phyloP scores from a whole-genome alignment of 2,113 vertebrate genomes.

The Scartelaos histophorus region DNA sequence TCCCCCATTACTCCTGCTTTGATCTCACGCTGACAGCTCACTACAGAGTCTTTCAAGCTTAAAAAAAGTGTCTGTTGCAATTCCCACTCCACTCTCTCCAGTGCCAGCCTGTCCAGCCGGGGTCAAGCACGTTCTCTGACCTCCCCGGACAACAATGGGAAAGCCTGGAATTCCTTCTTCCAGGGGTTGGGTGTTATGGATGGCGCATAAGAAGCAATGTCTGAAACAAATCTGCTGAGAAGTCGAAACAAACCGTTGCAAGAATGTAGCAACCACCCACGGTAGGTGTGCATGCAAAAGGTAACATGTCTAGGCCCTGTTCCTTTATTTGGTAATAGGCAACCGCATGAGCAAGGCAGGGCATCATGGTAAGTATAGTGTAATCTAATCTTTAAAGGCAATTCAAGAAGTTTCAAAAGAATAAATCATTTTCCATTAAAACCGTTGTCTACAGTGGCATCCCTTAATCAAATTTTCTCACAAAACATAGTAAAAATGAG shows the following conservation, averaged over 20 bases:
- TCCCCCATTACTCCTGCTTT: constrained; percentile 33
- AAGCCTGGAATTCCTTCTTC: constrained; percentile 34
- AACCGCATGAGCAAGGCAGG: constrained; percentile 29
- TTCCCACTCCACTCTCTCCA: constrained; percentile 33
- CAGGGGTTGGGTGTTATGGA: constrained; percentile 37
- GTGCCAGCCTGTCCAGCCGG: constrained; percentile 39
- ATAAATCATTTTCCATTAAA: not conserved
- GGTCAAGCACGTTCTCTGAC: constrained; percentile 70
- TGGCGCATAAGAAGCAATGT: constrained; percentile 15
- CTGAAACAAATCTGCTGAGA: constrained; percentile 12
- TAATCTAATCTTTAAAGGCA: not conserved
- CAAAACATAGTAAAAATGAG: no score
- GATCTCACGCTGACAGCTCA: constrained; percentile 42
- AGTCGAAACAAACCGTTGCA: constrained; percentile 29
- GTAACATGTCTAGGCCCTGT: not conserved
- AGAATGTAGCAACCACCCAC: constrained; percentile 57
- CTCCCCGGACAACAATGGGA: constrained; percentile 45
- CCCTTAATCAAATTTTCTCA: not conserved
- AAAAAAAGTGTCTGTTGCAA: constrained; percentile 36
- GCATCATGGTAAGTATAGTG: constrained; percentile 5
- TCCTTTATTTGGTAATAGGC: constrained; percentile 29
- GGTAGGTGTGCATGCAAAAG: not conserved
- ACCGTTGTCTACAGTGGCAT: not conserved
- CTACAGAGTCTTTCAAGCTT: constrained; percentile 47
- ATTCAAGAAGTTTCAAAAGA: not conserved